A percentile compares a stretch with the other conserved stretches of the same genome.
Conservation (phyloP, 2,113 vertebrate species). For the Hyaena hyaena region DNA sequence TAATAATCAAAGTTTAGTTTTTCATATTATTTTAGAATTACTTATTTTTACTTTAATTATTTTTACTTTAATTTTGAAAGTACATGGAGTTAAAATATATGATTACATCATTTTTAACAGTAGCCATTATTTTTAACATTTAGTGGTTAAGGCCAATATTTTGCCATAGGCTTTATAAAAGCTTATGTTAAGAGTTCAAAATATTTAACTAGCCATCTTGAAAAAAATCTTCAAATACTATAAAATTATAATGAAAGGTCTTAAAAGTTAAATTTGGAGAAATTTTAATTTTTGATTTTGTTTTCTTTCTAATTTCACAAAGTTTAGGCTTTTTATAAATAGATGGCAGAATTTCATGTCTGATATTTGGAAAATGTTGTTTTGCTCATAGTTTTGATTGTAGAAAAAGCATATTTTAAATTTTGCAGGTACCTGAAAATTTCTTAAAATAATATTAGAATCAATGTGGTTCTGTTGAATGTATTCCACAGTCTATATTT, state of each 20-base stretch:
- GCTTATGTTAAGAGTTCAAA: conserved; percentile 23
- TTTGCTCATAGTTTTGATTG: conserved; percentile 51
- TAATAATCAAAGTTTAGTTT: conserved; percentile 27
- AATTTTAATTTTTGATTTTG: conserved; percentile 44
- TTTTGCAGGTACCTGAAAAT: conserved; percentile 2
- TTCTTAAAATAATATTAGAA: conserved; percentile 10
- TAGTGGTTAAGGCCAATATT: background rate
- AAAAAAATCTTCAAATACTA: conserved; percentile 44
- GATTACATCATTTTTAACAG: conserved; percentile 35
- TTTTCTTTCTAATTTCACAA: conserved; percentile 50
- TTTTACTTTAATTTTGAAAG: conserved; percentile 67
- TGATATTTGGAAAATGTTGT: conserved; percentile 8
- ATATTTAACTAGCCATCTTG: conserved; percentile 15
- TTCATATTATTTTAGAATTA: conserved; percentile 58
- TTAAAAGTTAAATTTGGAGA: conserved; percentile 45
- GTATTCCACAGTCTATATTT: conserved; percentile 4
- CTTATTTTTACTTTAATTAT: conserved; percentile 60
- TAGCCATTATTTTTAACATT: background rate
- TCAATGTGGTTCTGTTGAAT: conserved; percentile 23
- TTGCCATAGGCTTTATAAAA: conserved; percentile 38
- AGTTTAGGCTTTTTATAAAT: conserved; percentile 28
- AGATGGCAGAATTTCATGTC: conserved; percentile 19
- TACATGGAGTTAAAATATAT: background rate
- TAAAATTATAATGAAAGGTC: conserved; percentile 16
- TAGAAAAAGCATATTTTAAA: conserved; percentile 21